Percentiles rank a stretch among this genome's conserved stretches.
phyloP scores from a whole-genome alignment of 2,113 vertebrate genomes.

The Chaetops frenatus region DNA sequence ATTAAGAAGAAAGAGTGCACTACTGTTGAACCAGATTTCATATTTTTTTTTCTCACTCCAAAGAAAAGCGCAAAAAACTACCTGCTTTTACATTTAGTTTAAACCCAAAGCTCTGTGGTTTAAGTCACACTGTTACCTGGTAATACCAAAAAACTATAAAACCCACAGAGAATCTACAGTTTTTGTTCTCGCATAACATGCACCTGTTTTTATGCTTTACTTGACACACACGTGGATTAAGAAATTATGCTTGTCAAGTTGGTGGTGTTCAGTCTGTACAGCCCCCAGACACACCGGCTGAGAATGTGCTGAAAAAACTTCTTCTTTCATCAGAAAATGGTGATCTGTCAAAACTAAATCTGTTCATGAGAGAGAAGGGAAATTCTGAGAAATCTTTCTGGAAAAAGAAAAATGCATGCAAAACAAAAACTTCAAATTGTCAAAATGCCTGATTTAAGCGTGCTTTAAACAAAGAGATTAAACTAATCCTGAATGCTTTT shows the following conservation, averaged over 20 bases:
- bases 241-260: background rate
- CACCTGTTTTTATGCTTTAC: background rate
- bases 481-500: background rate
- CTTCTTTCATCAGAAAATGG: background rate
- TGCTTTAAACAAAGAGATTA: background rate
- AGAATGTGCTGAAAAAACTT: background rate
- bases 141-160: background rate
- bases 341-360: constrained; percentile 36
- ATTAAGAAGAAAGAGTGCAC: background rate
- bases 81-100: background rate
- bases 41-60: background rate
- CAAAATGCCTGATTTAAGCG: background rate
- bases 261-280: background rate
- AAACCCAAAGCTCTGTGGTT: background rate
- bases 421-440: background rate
- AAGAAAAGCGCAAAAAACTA: background rate
- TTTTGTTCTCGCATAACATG: background rate
- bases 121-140: background rate
- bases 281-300: background rate
- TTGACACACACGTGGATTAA: background rate
- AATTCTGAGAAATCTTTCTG: background rate
- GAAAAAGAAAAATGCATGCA: background rate
- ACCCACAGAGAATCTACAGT: background rate
- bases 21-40: background rate
- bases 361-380: background rate